Evolutionary conservation across 2,888 invertebrate species (phyloP).

Genomic region (Tachina lurida): DNA sequence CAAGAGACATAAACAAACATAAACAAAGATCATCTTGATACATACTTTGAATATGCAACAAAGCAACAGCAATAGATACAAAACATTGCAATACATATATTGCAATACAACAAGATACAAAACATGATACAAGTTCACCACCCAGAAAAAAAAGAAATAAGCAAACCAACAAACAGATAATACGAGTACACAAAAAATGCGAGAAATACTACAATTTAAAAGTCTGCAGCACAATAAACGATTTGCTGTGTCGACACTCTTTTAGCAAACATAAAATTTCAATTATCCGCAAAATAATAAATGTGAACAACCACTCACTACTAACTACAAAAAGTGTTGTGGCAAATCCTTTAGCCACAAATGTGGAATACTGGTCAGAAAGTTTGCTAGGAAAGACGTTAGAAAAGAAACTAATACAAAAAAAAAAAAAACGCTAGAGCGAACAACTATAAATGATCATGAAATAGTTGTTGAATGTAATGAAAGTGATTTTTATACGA

Average conservation of each 20-base stretch:
- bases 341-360: constrained; percentile 38
- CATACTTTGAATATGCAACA: constrained; percentile 48
- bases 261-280: constrained; percentile 78
- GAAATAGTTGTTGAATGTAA: constrained; percentile 77
- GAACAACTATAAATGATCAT: constrained; percentile 74
- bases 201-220: constrained; percentile 3
- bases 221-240: constrained; percentile 52
- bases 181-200: constrained; percentile 20
- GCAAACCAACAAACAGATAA: background rate
- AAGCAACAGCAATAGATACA: constrained; percentile 23
- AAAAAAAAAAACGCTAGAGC: constrained; percentile 17
- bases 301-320: constrained; percentile 55
- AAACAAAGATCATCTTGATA: constrained; percentile 65
- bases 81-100: constrained; percentile 47
- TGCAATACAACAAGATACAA: constrained; percentile 56
- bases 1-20: constrained; percentile 57
- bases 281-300: constrained; percentile 76
- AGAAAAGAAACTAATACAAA: background rate
- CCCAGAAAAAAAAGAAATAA: constrained; percentile 20
- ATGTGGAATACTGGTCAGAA: constrained; percentile 28
- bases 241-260: constrained; percentile 69
- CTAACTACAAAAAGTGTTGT: constrained; percentile 40
- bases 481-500: constrained; percentile 78
- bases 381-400: constrained; percentile 19
- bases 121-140: constrained; percentile 66